Percentiles rank a stretch among this genome's conserved stretches.
These are phyloP conservation scores for Caenorhabditis macrosperma DNA, from an alignment of 2,888 invertebrate species.

Conservation along the genomic window DNA sequence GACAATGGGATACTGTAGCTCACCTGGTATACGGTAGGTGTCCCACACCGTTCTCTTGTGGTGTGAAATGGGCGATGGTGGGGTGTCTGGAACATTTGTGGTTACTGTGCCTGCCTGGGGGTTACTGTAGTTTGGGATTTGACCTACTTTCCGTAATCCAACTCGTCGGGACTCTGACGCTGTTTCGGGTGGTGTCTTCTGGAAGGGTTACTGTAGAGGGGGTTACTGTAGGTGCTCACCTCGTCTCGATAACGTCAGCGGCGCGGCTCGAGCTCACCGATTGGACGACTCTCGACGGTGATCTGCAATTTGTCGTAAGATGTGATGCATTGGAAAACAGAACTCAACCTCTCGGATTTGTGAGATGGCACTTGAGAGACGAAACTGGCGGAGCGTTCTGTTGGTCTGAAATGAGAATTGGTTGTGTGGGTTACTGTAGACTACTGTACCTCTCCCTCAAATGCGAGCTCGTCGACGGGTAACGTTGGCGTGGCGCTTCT, in stretches of 20 bases:
- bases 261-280: not conserved
- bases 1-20: too few relatives aligned
- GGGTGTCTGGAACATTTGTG: too few relatives aligned
- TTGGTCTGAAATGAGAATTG: conserved; percentile 6
- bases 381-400: conserved; percentile 2
- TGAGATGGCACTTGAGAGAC: not conserved
- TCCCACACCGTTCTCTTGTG: too few relatives aligned
- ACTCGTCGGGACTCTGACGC: too few relatives aligned
- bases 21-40: too few relatives aligned
- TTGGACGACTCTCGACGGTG: not conserved
- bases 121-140: too few relatives aligned
- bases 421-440: not conserved
- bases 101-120: too few relatives aligned
- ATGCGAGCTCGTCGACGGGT: not conserved
- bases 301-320: too few relatives aligned
- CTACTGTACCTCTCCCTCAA: not conserved
- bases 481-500: not conserved
- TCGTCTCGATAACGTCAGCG: not conserved
- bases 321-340: not conserved
- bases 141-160: too few relatives aligned
- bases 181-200: too few relatives aligned
- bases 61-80: too few relatives aligned
- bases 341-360: conserved; percentile 11
- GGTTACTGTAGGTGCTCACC: not conserved
- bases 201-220: not conserved